Percentiles rank a stretch among this genome's conserved stretches.
Conservation (phyloP, 2,113 vertebrate species). For the Heterochromis multidens region DNA sequence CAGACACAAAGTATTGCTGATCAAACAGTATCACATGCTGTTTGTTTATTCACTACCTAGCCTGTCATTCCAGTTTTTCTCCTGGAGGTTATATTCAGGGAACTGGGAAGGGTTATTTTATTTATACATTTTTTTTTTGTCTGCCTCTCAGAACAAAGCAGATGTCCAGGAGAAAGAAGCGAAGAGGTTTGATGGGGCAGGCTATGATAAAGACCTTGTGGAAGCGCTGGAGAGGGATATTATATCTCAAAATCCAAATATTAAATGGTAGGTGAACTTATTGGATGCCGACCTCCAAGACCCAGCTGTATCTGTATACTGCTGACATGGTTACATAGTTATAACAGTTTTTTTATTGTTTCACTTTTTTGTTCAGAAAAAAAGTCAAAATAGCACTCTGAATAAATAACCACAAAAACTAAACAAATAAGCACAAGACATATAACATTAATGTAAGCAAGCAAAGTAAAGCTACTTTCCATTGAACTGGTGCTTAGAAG, state of each 20-base stretch:
- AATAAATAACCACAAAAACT: no score
- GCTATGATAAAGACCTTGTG: slow-evolving; percentile 95
- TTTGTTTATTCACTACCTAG: neutral
- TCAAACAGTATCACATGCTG: neutral
- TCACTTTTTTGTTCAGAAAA: no score
- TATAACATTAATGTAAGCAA: no score
- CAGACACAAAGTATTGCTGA: neutral
- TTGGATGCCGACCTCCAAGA: neutral
- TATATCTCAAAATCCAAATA: slow-evolving; percentile 95
- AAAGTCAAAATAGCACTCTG: no score
- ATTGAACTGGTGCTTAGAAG: no score
- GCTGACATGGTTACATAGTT: no score
- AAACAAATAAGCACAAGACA: no score
- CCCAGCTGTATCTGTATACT: no score
- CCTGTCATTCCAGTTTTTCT: slow-evolving; percentile 34
- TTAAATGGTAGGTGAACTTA: slow-evolving; percentile 84
- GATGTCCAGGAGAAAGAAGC: slow-evolving; percentile 87
- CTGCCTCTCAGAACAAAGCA: slow-evolving; percentile 81
- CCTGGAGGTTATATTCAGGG: neutral
- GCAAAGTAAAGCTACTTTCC: no score
- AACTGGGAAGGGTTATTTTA: neutral
- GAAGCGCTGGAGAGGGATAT: slow-evolving; percentile 97
- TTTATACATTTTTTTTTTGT: neutral
- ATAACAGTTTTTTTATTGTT: no score
- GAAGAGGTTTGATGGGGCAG: slow-evolving; percentile 90